Evolutionary conservation across 2,113 vertebrate genomes (phyloP).

Genomic region (Lanius ludovicianus): DNA sequence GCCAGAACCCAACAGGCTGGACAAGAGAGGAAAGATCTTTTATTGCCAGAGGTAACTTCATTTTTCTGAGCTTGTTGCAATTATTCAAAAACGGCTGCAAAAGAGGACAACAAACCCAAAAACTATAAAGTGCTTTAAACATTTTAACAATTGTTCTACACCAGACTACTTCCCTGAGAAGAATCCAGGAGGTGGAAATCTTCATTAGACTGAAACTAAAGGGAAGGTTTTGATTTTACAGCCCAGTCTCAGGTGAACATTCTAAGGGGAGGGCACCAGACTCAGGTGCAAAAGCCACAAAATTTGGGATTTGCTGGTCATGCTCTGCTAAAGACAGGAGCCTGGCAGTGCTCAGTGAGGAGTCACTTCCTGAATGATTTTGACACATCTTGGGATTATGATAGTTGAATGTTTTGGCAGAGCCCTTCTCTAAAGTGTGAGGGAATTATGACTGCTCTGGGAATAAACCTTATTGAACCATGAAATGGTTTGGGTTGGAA

Average conservation of each 20-base stretch:
- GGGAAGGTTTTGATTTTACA: neutral
- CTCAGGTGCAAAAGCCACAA: neutral
- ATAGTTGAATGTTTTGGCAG: neutral
- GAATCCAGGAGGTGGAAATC: neutral
- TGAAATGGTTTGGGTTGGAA: neutral
- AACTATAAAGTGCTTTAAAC: neutral
- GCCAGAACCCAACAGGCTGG: neutral
- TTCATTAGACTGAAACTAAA: neutral
- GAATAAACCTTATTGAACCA: neutral
- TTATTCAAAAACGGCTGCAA: neutral
- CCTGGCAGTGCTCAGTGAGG: neutral
- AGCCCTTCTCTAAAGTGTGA: neutral
- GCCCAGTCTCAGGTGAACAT: neutral
- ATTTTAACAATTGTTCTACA: neutral
- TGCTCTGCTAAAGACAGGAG: neutral
- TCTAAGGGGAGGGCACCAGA: neutral
- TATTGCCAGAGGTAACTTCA: neutral
- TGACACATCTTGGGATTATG: neutral
- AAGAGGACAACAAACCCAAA: neutral
- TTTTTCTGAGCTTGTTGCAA: neutral
- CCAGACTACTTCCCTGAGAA: neutral
- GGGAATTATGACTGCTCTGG: neutral
- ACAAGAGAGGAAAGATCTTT: neutral
- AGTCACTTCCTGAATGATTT: neutral
- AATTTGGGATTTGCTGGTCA: neutral